Percentiles rank a stretch among this genome's conserved stretches.
Evolutionary conservation across 1,140 invertebrate species (phyloP).

Genomic region (Chironomus striatipennis): DNA sequence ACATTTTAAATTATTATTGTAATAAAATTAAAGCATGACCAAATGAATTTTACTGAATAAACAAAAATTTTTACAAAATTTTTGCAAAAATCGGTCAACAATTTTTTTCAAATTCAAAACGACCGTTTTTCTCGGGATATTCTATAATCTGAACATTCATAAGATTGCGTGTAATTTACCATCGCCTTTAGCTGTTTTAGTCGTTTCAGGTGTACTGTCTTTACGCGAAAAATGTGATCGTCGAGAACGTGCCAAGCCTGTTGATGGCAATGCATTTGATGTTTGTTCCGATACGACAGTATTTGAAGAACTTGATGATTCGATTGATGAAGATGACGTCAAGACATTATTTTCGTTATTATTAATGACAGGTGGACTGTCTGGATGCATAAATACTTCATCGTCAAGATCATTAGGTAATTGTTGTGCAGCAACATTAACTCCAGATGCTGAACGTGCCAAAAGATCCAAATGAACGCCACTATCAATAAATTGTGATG

Average conservation of each 20-base stretch:
- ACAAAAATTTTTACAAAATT: too few relatives aligned
- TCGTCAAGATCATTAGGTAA: conserved; percentile 34
- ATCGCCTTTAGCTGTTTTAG: neutral
- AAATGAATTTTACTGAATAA: too few relatives aligned
- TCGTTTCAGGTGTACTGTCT: conserved; percentile 35
- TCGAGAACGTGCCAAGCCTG: conserved; percentile 37
- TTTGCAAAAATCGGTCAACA: too few relatives aligned
- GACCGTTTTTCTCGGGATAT: too few relatives aligned
- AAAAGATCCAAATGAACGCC: conserved; percentile 37
- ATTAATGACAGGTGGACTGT: neutral
- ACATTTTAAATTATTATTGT: too few relatives aligned
- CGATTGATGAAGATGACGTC: neutral
- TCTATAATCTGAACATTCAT: too few relatives aligned
- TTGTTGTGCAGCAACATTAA: conserved; percentile 16
- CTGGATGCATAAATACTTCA: conserved; percentile 33
- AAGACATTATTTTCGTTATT: neutral
- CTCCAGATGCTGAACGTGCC: neutral
- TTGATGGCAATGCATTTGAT: conserved; percentile 28
- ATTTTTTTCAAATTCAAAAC: too few relatives aligned
- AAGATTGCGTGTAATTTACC: neutral
- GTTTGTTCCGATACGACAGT: neutral
- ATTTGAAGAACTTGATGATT: conserved; percentile 17
- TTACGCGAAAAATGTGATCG: conserved; percentile 40
- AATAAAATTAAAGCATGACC: too few relatives aligned
- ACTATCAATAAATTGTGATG: conserved; percentile 35